These are phyloP conservation scores for Sebastes minor DNA, from an alignment of 2,797 vertebrate species.

Conservation along the genomic window DNA sequence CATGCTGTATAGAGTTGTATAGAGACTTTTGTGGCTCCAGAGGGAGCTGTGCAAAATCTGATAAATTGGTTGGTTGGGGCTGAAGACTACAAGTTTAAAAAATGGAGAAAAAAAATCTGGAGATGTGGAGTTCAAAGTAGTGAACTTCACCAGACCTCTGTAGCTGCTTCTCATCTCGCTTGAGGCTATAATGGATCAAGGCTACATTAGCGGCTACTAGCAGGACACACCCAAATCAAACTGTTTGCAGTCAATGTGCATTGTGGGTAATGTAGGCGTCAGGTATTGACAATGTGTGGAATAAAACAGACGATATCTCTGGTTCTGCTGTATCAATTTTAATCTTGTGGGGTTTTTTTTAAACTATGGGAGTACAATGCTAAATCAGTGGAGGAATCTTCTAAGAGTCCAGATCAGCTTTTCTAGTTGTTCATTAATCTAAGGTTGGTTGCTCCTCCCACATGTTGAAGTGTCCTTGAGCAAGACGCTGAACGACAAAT, in stretches of 20 bases:
- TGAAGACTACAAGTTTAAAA: neutral
- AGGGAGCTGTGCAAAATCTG: neutral
- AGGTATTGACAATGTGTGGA: too few relatives aligned
- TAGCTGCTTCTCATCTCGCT: neutral
- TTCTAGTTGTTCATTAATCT: neutral
- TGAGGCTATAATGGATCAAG: neutral
- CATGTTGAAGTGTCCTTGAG: neutral
- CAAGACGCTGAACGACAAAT: neutral
- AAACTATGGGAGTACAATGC: too few relatives aligned
- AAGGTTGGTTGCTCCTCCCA: neutral
- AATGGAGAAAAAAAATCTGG: neutral
- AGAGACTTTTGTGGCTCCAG: neutral
- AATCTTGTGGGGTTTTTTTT: rapidly evolving
- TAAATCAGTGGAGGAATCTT: neutral
- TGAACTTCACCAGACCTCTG: neutral
- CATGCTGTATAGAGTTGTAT: neutral
- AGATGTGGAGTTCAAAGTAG: neutral
- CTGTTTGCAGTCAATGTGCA: too few relatives aligned
- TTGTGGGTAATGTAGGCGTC: too few relatives aligned
- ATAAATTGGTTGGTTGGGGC: neutral
- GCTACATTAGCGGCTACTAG: neutral
- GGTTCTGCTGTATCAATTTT: too few relatives aligned
- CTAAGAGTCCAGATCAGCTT: neutral
- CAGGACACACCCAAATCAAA: too few relatives aligned
- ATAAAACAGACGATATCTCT: rapidly evolving